Evolutionary conservation across 1,140 invertebrate species (phyloP), one percentile per base, ranked within the genome.

Genomic region (Asobara japonica): DNA sequence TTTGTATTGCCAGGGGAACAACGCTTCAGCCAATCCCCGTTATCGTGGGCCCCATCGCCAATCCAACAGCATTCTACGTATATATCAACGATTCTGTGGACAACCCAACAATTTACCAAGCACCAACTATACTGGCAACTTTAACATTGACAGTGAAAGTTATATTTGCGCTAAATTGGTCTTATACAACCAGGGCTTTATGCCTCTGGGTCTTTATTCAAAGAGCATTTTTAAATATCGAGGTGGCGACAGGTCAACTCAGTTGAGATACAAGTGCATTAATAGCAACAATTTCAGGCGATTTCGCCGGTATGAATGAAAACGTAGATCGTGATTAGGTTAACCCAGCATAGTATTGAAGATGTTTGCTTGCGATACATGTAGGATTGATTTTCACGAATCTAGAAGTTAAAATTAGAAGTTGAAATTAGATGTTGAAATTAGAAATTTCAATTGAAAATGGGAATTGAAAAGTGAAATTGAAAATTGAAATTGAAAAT

Each of bases 191-290:
- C 31, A 71, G 62, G 45, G 61, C 70, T 29, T n/a, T 36, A 4
- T 8, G 51, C 11, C 16, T 70, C 56, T 72, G 71, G 71, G 10
- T 36, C 16, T 72, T 72, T 60, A 16, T 72, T n/a, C 64, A 72
- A 66, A 72, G 61, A 66, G 62, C 41, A 5, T 38, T 66, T 20
- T 66, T 18, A 33, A 25, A 60, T 25, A 72, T 72, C 25, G 25
- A 72, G 18, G 18, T 66, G 18, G 13, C 30, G 6, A 56, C 62
- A 18, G 71, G 67, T 38, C 38, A 67, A 25, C n/a, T 30, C 18
- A 72, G n/a, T 45, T 20, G 65, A 61, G 22, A 18, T 25, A 67
- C 65, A 10, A 18, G 16, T 2, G 48, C 30, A 16, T 41, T 72
- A 13, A 67, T 67, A 11, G 71, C n/a, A 27, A 33, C 8, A 11